These are phyloP conservation scores for Drosophila stalkeri DNA, from an alignment of 2,888 invertebrate genomes.

Conservation along the genomic window DNA sequence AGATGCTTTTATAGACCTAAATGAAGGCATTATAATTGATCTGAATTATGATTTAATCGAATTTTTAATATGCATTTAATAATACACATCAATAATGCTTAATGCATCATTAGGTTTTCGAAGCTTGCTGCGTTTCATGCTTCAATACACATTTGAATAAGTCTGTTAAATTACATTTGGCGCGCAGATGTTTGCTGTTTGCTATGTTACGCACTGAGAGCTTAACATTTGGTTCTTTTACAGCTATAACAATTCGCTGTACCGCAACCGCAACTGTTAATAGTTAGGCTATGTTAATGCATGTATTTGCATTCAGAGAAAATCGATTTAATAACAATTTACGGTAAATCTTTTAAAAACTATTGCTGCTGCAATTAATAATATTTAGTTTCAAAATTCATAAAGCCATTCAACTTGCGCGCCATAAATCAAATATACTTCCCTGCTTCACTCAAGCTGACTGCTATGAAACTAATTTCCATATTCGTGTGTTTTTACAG, in stretches of 20 bases:
- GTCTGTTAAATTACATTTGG: not conserved
- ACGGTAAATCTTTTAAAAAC: not conserved
- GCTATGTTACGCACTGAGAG: not conserved
- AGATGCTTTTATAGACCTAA: slow-evolving; percentile 10
- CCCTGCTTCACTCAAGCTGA: slow-evolving; percentile 1
- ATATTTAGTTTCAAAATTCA: no score
- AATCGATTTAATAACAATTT: not conserved
- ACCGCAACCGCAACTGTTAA: not conserved
- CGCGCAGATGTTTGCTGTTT: not conserved
- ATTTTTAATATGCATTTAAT: not conserved
- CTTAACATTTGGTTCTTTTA: not conserved
- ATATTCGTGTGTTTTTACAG: not conserved
- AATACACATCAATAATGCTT: no score
- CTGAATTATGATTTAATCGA: not conserved
- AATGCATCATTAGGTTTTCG: not conserved
- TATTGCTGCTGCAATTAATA: not conserved
- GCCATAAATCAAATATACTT: not conserved
- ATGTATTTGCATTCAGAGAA: no score
- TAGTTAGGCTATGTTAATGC: no score
- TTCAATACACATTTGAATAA: not conserved
- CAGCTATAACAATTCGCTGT: not conserved
- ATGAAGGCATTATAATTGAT: not conserved
- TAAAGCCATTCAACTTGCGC: not conserved
- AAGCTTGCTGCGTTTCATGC: not conserved
- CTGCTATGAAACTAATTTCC: not conserved